phyloP scores from a whole-genome alignment of 2,797 vertebrate genomes.

The Simalia tracyae region DNA sequence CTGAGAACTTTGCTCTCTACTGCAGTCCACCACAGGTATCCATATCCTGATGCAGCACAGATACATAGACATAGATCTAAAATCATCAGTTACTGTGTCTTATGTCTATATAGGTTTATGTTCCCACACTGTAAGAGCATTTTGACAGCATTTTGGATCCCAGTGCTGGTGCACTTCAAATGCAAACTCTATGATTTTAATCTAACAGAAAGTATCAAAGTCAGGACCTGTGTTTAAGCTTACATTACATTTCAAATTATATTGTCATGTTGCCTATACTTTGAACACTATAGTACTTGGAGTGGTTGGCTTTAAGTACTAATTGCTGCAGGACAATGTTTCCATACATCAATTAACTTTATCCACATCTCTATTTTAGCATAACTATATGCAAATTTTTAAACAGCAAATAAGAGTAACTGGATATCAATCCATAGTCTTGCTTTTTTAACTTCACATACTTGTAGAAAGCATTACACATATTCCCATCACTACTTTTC shows the following conservation, averaged over 20 bases:
- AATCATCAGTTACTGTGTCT: not conserved
- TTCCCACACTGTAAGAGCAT: not conserved
- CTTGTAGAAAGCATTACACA: not conserved
- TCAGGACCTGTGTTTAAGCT: not conserved
- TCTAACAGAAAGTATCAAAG: not conserved
- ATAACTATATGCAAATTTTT: not conserved
- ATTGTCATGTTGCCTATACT: not conserved
- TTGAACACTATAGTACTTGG: constrained; percentile 4
- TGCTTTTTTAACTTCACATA: constrained; percentile 7
- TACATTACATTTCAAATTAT: not conserved
- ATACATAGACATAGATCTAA: not conserved
- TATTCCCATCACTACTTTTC: not conserved
- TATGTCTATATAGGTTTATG: not conserved
- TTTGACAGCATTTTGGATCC: not conserved
- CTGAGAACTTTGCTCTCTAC: too few relatives aligned
- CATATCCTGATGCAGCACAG: too few relatives aligned
- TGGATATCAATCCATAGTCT: not conserved
- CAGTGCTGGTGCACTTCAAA: not conserved
- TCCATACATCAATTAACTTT: constrained; percentile 4
- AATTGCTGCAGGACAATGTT: not conserved
- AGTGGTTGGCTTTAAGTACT: not conserved
- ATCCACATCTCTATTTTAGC: not conserved
- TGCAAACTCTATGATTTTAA: not conserved
- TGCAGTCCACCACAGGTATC: too few relatives aligned
- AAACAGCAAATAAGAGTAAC: constrained; percentile 20